Base-by-base conservation (phyloP, 2,888 invertebrate species). In the Dascillus cervinus region DNA sequence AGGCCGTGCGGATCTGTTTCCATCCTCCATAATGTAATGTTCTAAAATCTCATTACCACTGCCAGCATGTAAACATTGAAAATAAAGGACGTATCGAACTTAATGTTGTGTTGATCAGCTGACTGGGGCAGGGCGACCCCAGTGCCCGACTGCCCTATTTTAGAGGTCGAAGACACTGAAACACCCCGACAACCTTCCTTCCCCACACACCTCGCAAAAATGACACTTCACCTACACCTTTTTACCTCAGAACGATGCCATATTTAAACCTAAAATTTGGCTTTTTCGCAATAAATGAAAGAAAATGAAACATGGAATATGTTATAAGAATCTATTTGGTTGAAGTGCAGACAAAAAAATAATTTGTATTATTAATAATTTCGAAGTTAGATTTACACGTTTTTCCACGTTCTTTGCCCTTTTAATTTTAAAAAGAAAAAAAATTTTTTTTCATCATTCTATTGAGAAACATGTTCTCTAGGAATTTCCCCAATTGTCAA, bases 1-100 rank as follows among this genome's bases (percentile, higher is more conserved):
- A 40, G 34, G 34, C 39, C 34, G 39, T 39, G 39, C 34, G 26
- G 24, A 25, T 25, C 31, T 26, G 39, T 41, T 37, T 44, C 45
- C 43, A 44, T 45, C 47, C 41, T 42, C 42, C 44, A 40, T 45
- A 47, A 43, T 50, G 35, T 29, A 49, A 49, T 50, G 47, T 50
- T 50, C 48, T 49, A 56, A 60, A 56, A 29, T 34, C 54, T 56
- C 56, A 53, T 50, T 49, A 56, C 55, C 46, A 60, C 59, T 60
- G 60, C 59, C 59, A 60, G 48, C 50, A 55, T 52, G 52, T 52
- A 49, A 53, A 47, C 41, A 48, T 43, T 46, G 41, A 39, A 43
- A 50, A 52, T 49, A 50, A 52, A 52, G 47, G 44, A 47, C 43
- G 46, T 47, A 42, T 41, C 35, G 37, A 43, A 41, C 29, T 39